phyloP scores from a whole-genome alignment of 1,140 invertebrate genomes.

The Sweltsa coloradensis region DNA sequence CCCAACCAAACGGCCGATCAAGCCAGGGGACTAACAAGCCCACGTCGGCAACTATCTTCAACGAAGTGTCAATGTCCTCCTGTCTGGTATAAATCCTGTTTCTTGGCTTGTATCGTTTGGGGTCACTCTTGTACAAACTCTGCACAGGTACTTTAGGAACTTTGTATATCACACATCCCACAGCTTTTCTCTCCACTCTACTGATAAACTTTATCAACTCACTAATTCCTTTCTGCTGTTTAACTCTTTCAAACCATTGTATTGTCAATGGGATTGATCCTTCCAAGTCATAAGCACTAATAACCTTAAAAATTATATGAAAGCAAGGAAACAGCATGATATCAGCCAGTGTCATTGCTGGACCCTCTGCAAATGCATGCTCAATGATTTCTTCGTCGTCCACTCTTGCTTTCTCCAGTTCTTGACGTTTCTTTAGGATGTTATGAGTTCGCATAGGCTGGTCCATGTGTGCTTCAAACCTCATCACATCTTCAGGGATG shows the following conservation, averaged over 20 bases:
- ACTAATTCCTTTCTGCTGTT: constrained; percentile 10
- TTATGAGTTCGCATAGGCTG: constrained; percentile 79
- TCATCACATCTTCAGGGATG: constrained; percentile 47
- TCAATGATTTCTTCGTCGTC: constrained; percentile 22
- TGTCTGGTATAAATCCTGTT: constrained; percentile 63
- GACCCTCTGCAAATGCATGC: constrained; percentile 74
- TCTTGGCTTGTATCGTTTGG: constrained; percentile 57
- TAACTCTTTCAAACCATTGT: constrained; percentile 45
- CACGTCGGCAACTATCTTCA: constrained; percentile 28
- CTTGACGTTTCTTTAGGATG: constrained; percentile 60
- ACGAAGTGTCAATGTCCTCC: constrained; percentile 51
- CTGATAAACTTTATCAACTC: no score
- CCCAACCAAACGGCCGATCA: constrained; percentile 29
- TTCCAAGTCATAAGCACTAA: constrained; percentile 25
- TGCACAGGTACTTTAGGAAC: constrained; percentile 35
- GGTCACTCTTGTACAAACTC: constrained; percentile 69
- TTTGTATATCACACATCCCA: constrained; percentile 11
- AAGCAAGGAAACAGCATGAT: constrained; percentile 64
- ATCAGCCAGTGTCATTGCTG: constrained; percentile 71
- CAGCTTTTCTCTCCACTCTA: no score
- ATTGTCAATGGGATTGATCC: constrained; percentile 46
- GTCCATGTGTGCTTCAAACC: constrained; percentile 77
- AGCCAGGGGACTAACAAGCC: constrained; percentile 7
- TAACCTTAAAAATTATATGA: constrained; percentile 44
- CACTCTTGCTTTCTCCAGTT: constrained; percentile 27